Percentiles rank a stretch among this genome's conserved stretches.
Conservation (phyloP, 2,113 vertebrate genomes). For the Picathartes gymnocephalus region DNA sequence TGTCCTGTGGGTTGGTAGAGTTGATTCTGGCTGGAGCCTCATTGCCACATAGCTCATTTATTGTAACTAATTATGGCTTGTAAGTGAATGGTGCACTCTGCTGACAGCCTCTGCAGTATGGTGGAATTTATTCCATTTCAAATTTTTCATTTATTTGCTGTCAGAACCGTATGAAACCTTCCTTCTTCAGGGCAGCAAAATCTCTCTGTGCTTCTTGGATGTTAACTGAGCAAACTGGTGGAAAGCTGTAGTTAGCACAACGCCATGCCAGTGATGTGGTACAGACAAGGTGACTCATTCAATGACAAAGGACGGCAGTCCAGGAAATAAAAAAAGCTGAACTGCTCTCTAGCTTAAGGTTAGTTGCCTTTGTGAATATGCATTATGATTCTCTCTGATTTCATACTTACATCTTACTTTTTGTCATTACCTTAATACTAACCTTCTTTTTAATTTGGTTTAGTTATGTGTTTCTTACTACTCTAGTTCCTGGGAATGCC, state of each 20-base stretch:
- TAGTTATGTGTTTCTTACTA: neutral
- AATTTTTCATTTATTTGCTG: neutral
- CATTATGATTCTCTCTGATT: neutral
- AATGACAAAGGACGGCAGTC: neutral
- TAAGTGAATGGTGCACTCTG: neutral
- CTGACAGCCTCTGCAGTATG: neutral
- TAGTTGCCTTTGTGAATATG: neutral
- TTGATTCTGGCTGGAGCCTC: conserved; percentile 28
- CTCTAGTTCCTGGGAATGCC: neutral
- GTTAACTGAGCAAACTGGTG: neutral
- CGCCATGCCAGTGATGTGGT: neutral
- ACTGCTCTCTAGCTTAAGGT: neutral
- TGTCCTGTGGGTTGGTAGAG: neutral
- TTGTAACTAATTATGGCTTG: conserved; percentile 3
- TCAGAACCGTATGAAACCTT: neutral
- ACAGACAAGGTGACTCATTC: neutral
- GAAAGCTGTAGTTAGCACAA: neutral
- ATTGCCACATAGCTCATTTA: neutral
- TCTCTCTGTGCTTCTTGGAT: neutral
- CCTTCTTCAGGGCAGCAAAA: neutral
- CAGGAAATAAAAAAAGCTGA: neutral
- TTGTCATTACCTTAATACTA: neutral
- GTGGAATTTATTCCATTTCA: neutral
- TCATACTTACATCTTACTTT: neutral
- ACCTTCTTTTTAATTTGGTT: neutral